Conservation (phyloP, 2,888 invertebrate species). For the Onthophagus sagittarius region DNA sequence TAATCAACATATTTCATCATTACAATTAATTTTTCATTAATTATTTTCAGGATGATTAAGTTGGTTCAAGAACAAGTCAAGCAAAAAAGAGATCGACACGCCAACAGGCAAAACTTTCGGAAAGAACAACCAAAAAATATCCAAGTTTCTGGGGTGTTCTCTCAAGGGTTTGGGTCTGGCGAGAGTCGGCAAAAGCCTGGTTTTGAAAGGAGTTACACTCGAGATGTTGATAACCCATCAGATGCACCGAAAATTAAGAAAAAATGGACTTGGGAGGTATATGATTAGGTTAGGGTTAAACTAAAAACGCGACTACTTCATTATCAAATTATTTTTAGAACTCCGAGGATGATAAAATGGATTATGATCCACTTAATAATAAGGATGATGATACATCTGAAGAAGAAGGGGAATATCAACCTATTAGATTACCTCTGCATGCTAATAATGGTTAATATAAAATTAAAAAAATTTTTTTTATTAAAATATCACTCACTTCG, state of each 20-base stretch:
- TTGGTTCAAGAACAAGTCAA: conserved; percentile 25
- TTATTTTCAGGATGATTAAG: conserved; percentile 20
- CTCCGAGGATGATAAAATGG: conserved; percentile 35
- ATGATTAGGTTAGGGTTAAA: not conserved
- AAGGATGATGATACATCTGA: conserved; percentile 34
- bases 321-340: conserved; percentile 29
- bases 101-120: conserved; percentile 5
- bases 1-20: not conserved
- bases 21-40: not conserved
- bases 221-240: not conserved
- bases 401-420: conserved; percentile 34
- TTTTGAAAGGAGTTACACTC: not conserved
- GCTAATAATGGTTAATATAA: conserved; percentile 31
- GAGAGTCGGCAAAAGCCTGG: not conserved
- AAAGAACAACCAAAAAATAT: conserved; percentile 31
- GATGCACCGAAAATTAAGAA: conserved; percentile 14
- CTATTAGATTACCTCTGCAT: conserved; percentile 31
- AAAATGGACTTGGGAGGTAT: conserved; percentile 15
- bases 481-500: too few species aligned
- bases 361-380: conserved; percentile 35
- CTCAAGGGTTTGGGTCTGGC: conserved; percentile 38
- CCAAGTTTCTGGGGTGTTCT: conserved; percentile 43
- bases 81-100: conserved; percentile 23
- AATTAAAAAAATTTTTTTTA: too few species aligned
- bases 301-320: not conserved